Conservation (phyloP, 2,113 vertebrate genomes). For the Nycticebus coucang region DNA sequence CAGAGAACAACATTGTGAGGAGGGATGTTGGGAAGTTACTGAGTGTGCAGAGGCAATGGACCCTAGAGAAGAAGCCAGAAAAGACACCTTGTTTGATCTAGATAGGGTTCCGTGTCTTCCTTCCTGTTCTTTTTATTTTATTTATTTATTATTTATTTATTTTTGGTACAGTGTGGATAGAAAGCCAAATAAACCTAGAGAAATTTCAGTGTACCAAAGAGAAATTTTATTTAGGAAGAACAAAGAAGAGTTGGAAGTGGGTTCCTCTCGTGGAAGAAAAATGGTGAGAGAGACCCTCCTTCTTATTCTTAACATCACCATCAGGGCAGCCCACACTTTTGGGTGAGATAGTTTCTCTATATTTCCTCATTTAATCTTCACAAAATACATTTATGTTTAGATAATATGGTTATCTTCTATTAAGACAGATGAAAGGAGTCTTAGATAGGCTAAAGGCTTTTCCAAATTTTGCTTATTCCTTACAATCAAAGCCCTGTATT, state of each 20-base stretch:
- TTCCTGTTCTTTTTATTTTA: too few relatives aligned
- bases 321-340: fast-evolving
- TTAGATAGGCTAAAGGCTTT: background rate
- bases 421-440: background rate
- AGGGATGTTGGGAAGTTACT: background rate
- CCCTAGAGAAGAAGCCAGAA: background rate
- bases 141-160: too few relatives aligned
- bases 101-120: background rate
- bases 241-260: too few relatives aligned
- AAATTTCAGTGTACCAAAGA: too few relatives aligned
- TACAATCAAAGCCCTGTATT: background rate
- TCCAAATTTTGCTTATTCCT: background rate
- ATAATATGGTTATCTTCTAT: background rate
- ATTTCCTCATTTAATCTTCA: background rate
- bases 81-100: too few relatives aligned
- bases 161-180: too few relatives aligned
- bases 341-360: background rate
- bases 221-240: too few relatives aligned
- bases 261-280: too few relatives aligned
- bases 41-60: too few relatives aligned
- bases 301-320: background rate
- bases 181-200: too few relatives aligned
- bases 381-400: background rate
- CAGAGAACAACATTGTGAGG: background rate
- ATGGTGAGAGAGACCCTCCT: background rate